Evolutionary conservation across 92 coral and sea anemone species (phyloP), one percentile per base, ranked within the genome.

Genomic region (Paramuricea clavata): DNA sequence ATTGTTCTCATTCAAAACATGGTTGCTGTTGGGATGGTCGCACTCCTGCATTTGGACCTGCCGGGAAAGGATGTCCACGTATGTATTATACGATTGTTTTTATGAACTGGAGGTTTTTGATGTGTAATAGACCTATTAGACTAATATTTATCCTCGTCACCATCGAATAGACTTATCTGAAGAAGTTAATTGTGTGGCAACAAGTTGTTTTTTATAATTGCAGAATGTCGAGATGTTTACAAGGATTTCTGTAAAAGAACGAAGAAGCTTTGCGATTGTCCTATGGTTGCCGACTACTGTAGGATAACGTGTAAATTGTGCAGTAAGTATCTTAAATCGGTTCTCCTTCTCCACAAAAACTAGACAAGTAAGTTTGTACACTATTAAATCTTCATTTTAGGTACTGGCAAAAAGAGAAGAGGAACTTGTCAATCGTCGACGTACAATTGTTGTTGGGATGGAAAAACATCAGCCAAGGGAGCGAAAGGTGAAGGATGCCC

Each of bases 1-100:
- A 79, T 41, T 79, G 84, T 49, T 39, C 84, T 0, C 59, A 44
- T 31, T 33, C 84, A 15, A 59, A 79, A 34, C 26, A 59, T 34
- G 84, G 84, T 1, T 79, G 84, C 57, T 79, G 84, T 47, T 79
- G 84, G 84, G 84, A 79, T 26, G 84, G 84, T 56, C 30, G 84
- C 25, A 79, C 84, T 0, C 84, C 84, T n/a, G 84, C 84, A 16
- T 67, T 26, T 60, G 84, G 84, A 1, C 71, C 64, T 22, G 23
- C 34, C 12, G 84, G 84, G 21, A 59, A 60, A 79, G 84, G 84
- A 8, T 79, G 84, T 57, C 84, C 84, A 79, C 84, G 84, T 79
- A 49, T 15, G 84, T 79, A 42, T 32, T 41, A 49, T 34, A 10
- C 47, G 61, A 6, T 5, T 15, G 8, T 30, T 30, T 68, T 21